Conservation (phyloP, 2,113 vertebrate genomes). For the Cynopterus brachyotis region DNA sequence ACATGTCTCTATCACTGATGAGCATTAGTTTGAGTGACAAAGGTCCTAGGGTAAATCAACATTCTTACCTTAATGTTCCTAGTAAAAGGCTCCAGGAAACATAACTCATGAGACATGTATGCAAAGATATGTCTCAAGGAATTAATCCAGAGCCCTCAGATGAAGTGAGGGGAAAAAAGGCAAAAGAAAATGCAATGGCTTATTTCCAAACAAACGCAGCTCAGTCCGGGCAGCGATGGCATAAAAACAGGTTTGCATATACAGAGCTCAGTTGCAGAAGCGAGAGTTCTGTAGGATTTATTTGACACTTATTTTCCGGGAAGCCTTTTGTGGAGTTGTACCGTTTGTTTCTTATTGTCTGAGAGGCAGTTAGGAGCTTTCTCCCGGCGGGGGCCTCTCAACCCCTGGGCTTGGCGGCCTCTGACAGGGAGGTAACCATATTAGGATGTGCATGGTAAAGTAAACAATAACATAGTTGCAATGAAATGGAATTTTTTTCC, state of each 20-base stretch:
- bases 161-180: slow-evolving; percentile 3
- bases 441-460: slow-evolving; percentile 97
- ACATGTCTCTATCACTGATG: slow-evolving; percentile 73
- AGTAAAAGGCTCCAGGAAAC: slow-evolving; percentile 80
- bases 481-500: slow-evolving; percentile 92
- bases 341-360: slow-evolving; percentile 96
- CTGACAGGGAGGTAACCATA: slow-evolving; percentile 95
- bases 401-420: slow-evolving; percentile 84
- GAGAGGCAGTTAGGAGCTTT: slow-evolving; percentile 89
- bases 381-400: slow-evolving; percentile 90
- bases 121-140: slow-evolving; percentile 78
- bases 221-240: slow-evolving; percentile 61
- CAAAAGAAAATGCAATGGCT: slow-evolving; percentile 59
- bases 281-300: slow-evolving; percentile 84
- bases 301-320: slow-evolving; percentile 88
- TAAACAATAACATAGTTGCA: slow-evolving; percentile 99
- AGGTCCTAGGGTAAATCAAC: slow-evolving; percentile 81
- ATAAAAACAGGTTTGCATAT: slow-evolving; percentile 77
- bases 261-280: slow-evolving; percentile 77
- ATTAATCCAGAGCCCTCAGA: slow-evolving; percentile 76
- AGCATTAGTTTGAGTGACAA: slow-evolving; percentile 81
- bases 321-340: slow-evolving; percentile 89
- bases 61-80: slow-evolving; percentile 83
- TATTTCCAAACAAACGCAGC: slow-evolving; percentile 75
- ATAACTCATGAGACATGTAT: slow-evolving; percentile 76